Evolutionary conservation across 2,113 vertebrate genomes (phyloP).

Genomic region (Numida meleagris): DNA sequence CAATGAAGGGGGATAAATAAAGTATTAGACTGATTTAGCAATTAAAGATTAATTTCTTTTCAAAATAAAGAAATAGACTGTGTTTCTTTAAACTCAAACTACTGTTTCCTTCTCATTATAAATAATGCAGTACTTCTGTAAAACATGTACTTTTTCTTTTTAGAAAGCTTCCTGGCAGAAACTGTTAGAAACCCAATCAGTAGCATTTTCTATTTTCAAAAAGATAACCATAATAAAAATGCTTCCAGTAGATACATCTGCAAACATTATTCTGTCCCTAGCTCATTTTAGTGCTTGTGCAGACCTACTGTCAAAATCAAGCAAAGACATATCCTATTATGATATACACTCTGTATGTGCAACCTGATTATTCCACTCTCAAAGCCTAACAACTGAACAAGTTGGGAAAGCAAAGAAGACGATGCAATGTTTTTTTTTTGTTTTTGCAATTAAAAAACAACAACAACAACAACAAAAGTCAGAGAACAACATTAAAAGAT

Average conservation of each 20-base stretch:
- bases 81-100: not conserved
- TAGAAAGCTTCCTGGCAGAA: not conserved
- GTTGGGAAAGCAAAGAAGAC: not conserved
- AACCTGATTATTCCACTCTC: not conserved
- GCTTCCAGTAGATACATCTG: not conserved
- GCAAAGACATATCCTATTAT: not conserved
- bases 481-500: not conserved
- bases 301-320: not conserved
- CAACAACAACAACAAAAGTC: not conserved
- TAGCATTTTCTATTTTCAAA: not conserved
- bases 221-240: not conserved
- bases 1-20: not conserved
- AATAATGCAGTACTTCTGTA: not conserved
- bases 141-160: not conserved
- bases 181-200: not conserved
- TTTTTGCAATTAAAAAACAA: not conserved
- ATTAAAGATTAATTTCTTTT: not conserved
- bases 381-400: not conserved
- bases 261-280: not conserved
- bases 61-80: not conserved
- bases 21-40: not conserved
- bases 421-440: not conserved
- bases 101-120: not conserved
- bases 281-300: not conserved
- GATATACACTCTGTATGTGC: accelerated